These are phyloP conservation scores for Gambusia holbrooki DNA, from an alignment of 2,113 vertebrate species.

Conservation along the genomic window DNA sequence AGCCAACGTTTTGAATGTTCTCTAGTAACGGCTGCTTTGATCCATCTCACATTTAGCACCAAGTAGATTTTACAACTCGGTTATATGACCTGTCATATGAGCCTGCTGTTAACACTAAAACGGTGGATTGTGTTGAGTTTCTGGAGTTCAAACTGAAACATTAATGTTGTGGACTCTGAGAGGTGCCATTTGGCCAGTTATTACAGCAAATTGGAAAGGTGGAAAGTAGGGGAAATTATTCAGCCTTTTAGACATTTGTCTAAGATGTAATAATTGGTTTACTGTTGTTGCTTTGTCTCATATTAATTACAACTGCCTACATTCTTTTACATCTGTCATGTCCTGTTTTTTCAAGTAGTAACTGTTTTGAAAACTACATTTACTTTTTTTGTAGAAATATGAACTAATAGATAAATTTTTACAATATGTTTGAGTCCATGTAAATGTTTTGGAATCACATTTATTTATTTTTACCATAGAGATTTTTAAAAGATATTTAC, in stretches of 20 bases:
- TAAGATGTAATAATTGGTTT: constrained; percentile 44
- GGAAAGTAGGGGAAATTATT: constrained; percentile 34
- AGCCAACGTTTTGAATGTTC: constrained; percentile 23
- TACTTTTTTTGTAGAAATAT: constrained; percentile 58
- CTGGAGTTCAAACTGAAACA: constrained; percentile 32
- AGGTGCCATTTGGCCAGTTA: constrained; percentile 70
- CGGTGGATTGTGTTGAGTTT: constrained; percentile 58
- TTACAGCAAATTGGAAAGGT: constrained; percentile 37
- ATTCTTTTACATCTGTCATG: constrained; percentile 21
- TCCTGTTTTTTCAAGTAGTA: constrained; percentile 66
- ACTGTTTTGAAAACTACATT: constrained; percentile 59
- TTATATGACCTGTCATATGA: constrained; percentile 35
- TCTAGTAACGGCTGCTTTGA: constrained; percentile 28
- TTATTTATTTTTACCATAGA: constrained; percentile 97
- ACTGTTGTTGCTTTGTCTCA: constrained; percentile 48
- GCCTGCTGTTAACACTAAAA: constrained; percentile 43
- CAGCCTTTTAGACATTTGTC: constrained; percentile 57
- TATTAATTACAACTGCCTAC: constrained; percentile 39
- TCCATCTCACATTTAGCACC: constrained; percentile 35
- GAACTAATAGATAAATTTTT: constrained; percentile 56
- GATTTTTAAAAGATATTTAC: constrained; percentile 87
- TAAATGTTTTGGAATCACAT: constrained; percentile 68
- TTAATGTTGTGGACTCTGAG: constrained; percentile 46
- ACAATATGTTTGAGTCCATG: constrained; percentile 63
- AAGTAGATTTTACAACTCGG: constrained; percentile 35